A percentile compares a stretch with the other conserved stretches of the same genome.
Conservation (phyloP, 2,113 vertebrate genomes). For the Myotis brandtii region DNA sequence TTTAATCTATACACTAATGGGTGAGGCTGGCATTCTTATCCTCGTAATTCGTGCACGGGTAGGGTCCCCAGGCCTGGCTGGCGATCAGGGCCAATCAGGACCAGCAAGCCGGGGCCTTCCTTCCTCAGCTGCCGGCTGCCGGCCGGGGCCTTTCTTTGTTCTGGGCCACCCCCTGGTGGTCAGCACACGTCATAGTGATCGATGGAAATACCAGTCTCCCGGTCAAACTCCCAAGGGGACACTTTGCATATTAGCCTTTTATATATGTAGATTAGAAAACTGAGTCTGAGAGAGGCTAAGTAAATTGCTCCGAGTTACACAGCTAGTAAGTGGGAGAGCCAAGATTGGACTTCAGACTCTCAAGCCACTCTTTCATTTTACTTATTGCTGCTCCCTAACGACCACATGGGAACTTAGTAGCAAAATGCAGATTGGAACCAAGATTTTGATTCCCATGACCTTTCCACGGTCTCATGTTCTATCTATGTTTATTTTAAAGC, state of each 20-base stretch:
- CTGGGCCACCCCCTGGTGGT: no score
- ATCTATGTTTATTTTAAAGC: background rate
- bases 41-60: background rate
- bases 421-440: background rate
- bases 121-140: no score
- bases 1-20: background rate
- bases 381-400: background rate
- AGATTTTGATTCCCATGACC: background rate
- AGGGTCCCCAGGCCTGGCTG: no score
- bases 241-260: no score
- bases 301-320: background rate
- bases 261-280: background rate
- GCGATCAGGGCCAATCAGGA: no score
- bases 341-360: background rate
- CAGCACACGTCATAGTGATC: no score
- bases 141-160: no score
- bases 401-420: background rate
- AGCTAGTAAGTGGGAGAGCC: background rate
- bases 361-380: background rate
- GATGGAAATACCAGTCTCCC: no score
- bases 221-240: no score
- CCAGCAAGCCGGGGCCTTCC: no score
- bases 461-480: background rate
- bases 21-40: background rate
- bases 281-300: background rate